These are phyloP conservation scores for Borostomias antarcticus DNA, from an alignment of 2,797 vertebrate species.

Conservation along the genomic window DNA sequence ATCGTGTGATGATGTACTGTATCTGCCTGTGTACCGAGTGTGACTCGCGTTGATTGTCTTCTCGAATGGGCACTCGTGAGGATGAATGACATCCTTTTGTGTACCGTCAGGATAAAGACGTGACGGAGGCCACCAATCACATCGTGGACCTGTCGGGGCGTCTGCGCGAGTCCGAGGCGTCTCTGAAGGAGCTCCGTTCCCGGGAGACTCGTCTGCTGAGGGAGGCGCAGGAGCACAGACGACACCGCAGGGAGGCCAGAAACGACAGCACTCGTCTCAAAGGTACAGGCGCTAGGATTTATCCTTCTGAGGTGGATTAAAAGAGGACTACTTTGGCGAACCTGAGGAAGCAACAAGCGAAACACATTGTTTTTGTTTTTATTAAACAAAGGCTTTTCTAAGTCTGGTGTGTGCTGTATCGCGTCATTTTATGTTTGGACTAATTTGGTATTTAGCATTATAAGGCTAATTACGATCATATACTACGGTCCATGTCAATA, in stretches of 20 bases:
- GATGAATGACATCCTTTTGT: neutral
- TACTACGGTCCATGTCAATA: too few relatives aligned
- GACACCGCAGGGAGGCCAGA: slow-evolving; percentile 68
- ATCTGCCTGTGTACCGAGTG: neutral
- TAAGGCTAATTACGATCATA: too few relatives aligned
- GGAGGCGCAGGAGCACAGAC: slow-evolving; percentile 77
- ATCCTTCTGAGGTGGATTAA: neutral
- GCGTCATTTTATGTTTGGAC: neutral
- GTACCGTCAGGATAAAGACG: slow-evolving; percentile 81
- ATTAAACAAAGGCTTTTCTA: too few relatives aligned
- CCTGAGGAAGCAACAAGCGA: neutral
- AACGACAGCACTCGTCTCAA: slow-evolving; percentile 74
- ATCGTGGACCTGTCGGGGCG: slow-evolving; percentile 76
- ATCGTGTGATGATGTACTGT: neutral
- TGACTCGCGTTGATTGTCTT: too few relatives aligned
- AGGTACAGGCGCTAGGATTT: slow-evolving; percentile 67
- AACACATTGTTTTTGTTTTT: too few relatives aligned
- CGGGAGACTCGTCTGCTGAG: slow-evolving; percentile 68
- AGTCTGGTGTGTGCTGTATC: too few relatives aligned
- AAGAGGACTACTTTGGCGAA: neutral
- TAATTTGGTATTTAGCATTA: too few relatives aligned
- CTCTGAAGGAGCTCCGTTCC: slow-evolving; percentile 61
- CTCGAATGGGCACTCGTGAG: too few relatives aligned
- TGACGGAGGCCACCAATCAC: slow-evolving; percentile 79
- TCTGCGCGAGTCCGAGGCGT: slow-evolving; percentile 72